Conservation (phyloP, 2,888 invertebrate species). For the Coremacera marginata region DNA sequence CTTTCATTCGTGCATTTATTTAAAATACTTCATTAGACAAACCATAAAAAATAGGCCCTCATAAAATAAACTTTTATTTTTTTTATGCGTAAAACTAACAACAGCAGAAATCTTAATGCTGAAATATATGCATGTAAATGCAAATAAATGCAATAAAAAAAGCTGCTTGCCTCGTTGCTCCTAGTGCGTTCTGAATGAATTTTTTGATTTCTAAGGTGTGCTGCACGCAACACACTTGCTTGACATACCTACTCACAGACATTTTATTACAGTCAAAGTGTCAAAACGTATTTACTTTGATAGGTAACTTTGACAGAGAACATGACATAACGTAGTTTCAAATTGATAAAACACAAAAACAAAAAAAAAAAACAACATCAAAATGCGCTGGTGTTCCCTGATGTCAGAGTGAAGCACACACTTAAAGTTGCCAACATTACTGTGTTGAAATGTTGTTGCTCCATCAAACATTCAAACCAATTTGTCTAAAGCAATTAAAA, state of each 20-base stretch:
- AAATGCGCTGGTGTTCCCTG: not conserved
- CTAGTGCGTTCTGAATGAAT: constrained; percentile 7
- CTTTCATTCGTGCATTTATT: too few relatives aligned
- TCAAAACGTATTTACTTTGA: constrained; percentile 3
- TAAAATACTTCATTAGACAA: too few relatives aligned
- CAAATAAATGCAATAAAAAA: constrained; percentile 9
- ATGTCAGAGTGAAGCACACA: not conserved
- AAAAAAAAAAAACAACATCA: constrained; percentile 4
- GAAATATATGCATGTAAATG: not conserved
- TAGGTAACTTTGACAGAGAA: constrained; percentile 16
- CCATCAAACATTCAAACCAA: constrained; percentile 13
- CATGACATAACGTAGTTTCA: not conserved
- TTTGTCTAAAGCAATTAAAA: constrained; percentile 24
- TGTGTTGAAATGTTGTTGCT: not conserved
- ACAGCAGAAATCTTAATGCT: too few relatives aligned
- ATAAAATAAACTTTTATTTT: too few relatives aligned
- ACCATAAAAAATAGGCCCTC: too few relatives aligned
- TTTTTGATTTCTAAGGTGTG: constrained; percentile 4
- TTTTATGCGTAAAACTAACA: too few relatives aligned
- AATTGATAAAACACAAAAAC: constrained; percentile 5
- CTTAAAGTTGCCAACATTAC: too few relatives aligned
- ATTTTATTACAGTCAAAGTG: constrained; percentile 21
- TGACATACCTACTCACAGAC: not conserved
- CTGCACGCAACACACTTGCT: not conserved
- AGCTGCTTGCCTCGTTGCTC: not conserved